phyloP scores from a whole-genome alignment of 2,888 invertebrate species.

The Luffia ferchaultella region DNA sequence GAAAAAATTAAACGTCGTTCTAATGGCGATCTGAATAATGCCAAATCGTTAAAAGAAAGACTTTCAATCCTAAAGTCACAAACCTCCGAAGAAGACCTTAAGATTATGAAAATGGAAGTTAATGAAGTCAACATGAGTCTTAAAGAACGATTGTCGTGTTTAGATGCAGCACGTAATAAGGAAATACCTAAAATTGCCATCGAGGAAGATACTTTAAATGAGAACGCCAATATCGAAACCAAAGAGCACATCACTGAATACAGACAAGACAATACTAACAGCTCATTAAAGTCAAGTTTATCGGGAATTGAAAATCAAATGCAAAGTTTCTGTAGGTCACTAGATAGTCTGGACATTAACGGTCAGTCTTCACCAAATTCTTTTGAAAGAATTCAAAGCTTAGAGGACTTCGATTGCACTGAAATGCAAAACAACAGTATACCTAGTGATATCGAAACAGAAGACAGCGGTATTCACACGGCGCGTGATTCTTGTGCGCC shows the following conservation, averaged over 20 bases:
- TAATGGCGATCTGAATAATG: conserved; percentile 45
- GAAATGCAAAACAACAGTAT: conserved; percentile 67
- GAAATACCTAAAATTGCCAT: conserved; percentile 53
- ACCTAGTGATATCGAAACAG: conserved; percentile 72
- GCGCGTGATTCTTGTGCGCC: conserved; percentile 82
- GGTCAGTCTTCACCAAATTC: conserved; percentile 59
- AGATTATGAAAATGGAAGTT: conserved; percentile 42
- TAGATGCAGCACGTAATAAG: conserved; percentile 59
- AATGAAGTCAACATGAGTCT: conserved; percentile 59
- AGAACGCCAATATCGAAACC: conserved; percentile 34
- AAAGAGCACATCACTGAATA: conserved; percentile 18
- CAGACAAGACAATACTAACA: conserved; percentile 18
- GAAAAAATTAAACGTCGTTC: conserved; percentile 52
- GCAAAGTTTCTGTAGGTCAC: conserved; percentile 69
- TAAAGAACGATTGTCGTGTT: conserved; percentile 58
- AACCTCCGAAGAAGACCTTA: conserved; percentile 48
- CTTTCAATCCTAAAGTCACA: conserved; percentile 53
- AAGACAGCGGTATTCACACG: conserved; percentile 82
- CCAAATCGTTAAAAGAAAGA: conserved; percentile 55
- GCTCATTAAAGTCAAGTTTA: conserved; percentile 40
- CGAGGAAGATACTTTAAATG: conserved; percentile 35
- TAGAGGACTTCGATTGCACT: conserved; percentile 70
- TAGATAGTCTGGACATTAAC: conserved; percentile 71
- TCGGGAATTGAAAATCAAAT: conserved; percentile 62
- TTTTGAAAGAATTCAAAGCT: conserved; percentile 70